These are phyloP conservation scores for Pogonophryne albipinna DNA, from an alignment of 2,797 vertebrate genomes.

Conservation along the genomic window DNA sequence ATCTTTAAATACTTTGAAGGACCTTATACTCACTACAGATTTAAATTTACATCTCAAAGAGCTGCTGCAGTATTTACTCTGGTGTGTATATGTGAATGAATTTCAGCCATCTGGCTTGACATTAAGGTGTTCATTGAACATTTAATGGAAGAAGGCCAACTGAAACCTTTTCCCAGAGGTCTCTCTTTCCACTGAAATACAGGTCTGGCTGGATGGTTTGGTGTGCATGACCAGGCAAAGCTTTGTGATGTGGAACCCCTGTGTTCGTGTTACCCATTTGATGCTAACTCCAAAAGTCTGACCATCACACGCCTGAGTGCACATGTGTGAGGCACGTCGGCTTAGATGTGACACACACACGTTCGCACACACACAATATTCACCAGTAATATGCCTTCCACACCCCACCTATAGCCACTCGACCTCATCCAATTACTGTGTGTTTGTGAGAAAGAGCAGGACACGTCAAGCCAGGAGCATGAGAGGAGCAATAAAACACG, in stretches of 20 bases:
- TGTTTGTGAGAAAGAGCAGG: constrained; percentile 88
- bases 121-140: constrained; percentile 61
- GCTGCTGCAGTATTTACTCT: constrained; percentile 25
- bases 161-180: constrained; percentile 59
- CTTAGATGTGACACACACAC: constrained; percentile 78
- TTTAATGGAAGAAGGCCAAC: constrained; percentile 65
- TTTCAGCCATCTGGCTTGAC: constrained; percentile 63
- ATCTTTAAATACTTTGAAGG: constrained; percentile 10
- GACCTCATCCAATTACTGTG: constrained; percentile 85
- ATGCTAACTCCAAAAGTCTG: constrained; percentile 82
- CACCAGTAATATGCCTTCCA: constrained; percentile 73
- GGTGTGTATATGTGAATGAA: constrained; percentile 47
- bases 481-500: constrained; percentile 79
- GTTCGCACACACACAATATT: constrained; percentile 59
- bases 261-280: constrained; percentile 80
- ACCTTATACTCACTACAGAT: constrained; percentile 4
- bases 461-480: constrained; percentile 80
- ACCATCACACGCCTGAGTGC: constrained; percentile 83
- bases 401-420: constrained; percentile 75
- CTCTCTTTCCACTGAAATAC: constrained; percentile 59
- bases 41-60: constrained; percentile 63
- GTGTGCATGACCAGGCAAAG: constrained; percentile 75
- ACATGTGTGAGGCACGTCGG: constrained; percentile 83
- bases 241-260: constrained; percentile 75
- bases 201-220: constrained; percentile 67